Evolutionary conservation across 53 echinoderm and acorn worm genomes (phyloP).

Genomic region (Stichopus horrens): DNA sequence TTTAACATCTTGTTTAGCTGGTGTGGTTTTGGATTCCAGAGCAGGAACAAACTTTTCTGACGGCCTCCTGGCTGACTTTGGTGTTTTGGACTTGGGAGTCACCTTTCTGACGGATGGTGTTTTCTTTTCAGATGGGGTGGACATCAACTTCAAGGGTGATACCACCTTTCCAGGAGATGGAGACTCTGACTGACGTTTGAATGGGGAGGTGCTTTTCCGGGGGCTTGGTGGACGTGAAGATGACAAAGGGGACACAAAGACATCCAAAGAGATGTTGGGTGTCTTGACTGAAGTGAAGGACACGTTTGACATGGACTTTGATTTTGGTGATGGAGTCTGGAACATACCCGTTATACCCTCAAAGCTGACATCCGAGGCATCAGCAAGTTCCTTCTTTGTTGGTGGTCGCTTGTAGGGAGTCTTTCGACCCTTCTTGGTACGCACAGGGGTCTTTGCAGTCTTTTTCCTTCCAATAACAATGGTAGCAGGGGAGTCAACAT

Average conservation of each 20-base stretch:
- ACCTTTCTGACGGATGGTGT: conserved; percentile 41
- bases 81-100: conserved; percentile 53
- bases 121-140: conserved; percentile 56
- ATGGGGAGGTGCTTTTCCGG: conserved; percentile 84
- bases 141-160: conserved; percentile 60
- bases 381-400: conserved; percentile 51
- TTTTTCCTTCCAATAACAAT: conserved; percentile 77
- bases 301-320: conserved; percentile 12
- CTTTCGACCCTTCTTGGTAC: conserved; percentile 89
- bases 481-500: conserved; percentile 94
- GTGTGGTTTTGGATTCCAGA: conserved; percentile 14
- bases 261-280: conserved; percentile 87
- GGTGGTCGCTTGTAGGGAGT: conserved; percentile 83
- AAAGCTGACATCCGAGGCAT: conserved; percentile 64
- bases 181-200: conserved; percentile 46
- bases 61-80: conserved; percentile 33
- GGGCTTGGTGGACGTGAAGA: conserved; percentile 64
- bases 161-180: conserved; percentile 48
- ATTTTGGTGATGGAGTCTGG: conserved; percentile 73
- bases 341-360: conserved; percentile 78
- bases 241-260: conserved; percentile 83
- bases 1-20: conserved; percentile 21
- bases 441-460: conserved; percentile 74
- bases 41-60: conserved; percentile 58
- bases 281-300: conserved; percentile 63